Percentiles rank a stretch among this genome's conserved stretches.
phyloP scores from a whole-genome alignment of 2,113 vertebrate species.

The Elgaria multicarinata region DNA sequence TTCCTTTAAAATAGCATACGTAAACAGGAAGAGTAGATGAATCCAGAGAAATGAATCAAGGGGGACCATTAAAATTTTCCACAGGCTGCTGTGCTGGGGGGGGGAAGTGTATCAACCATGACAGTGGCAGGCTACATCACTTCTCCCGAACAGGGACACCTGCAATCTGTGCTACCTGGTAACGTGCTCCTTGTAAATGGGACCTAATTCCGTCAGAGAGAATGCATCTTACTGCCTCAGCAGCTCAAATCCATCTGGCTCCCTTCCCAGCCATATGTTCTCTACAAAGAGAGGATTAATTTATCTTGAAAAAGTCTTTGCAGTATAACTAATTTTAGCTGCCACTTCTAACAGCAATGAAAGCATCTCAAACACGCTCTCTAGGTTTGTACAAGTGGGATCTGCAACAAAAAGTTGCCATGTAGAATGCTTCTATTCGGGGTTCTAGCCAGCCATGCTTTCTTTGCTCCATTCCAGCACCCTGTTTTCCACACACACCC shows the following conservation, averaged over 20 bases:
- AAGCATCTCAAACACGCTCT: conserved; percentile 13
- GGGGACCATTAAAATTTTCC: not conserved
- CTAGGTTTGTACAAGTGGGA: not conserved
- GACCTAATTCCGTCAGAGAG: conserved; percentile 12
- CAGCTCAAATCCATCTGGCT: conserved; percentile 26
- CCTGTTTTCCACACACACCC: too few relatives aligned
- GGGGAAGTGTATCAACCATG: not conserved
- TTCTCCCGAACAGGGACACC: not conserved
- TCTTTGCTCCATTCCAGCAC: not conserved
- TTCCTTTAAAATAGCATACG: not conserved
- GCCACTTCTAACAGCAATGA: conserved; percentile 2
- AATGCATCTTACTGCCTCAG: conserved; percentile 32
- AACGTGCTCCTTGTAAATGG: conserved; percentile 1
- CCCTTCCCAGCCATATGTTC: conserved; percentile 29
- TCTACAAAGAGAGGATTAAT: conserved; percentile 30
- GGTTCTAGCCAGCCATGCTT: not conserved
- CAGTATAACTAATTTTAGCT: conserved; percentile 23
- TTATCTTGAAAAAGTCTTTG: conserved; percentile 37
- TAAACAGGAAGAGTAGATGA: conserved; percentile 5
- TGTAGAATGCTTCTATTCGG: not conserved
- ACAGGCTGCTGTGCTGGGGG: not conserved
- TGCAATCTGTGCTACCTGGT: conserved; percentile 4
- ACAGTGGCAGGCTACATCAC: not conserved
- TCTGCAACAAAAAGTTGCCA: not conserved
- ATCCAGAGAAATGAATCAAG: not conserved